Evolutionary conservation across 2,797 vertebrate genomes (phyloP), one percentile per base, ranked within the genome.

Genomic region (Propithecus deckenii): DNA sequence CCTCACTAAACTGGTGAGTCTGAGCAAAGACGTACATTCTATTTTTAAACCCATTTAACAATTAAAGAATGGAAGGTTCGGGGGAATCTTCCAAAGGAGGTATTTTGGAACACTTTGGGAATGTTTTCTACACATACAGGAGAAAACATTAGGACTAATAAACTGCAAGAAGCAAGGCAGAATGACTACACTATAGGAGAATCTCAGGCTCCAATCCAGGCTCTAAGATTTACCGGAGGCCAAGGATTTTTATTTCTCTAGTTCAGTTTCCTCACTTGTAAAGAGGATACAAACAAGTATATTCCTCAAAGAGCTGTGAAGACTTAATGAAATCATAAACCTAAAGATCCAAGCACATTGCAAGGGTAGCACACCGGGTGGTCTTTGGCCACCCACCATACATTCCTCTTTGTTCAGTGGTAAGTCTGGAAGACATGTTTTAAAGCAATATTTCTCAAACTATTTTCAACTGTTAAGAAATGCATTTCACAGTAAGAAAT

Each of bases 231-330:
- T 43, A 79, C 2, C 0, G 30, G 14, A 69, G 74, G 81, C 76
- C 48, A 90, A 91, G 43, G 20, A 63, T 50, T 78, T 78, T 41
- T 63, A 63, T 32, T 78, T 91, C 43, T 35, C 14, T 50, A 28
- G 71, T 86, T 59, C 69, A 52, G 18, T 30, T 48, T 86, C 25
- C 71, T 94, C 12, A 74, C 67, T 72, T 78, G 35, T 71, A 90
- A 69, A 85, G 57, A 71, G 41, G 81, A 46, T 41, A 71, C 83
- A 92, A 65, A 43, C 23, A 30, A 57, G 32, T 9, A 50, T 41
- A 67, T 32, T 38, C 13, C 43, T 63, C 38, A 79, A 48, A 78
- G 65, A 84, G 35, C 3, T 55, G 30, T 17, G 59, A 96, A 84
- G 59, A 84, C 52, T 22, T 74, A 79, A 61, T 25, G 28, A 89